Base-by-base conservation (phyloP, 2,113 vertebrate species). In the Bungarus multicinctus region DNA sequence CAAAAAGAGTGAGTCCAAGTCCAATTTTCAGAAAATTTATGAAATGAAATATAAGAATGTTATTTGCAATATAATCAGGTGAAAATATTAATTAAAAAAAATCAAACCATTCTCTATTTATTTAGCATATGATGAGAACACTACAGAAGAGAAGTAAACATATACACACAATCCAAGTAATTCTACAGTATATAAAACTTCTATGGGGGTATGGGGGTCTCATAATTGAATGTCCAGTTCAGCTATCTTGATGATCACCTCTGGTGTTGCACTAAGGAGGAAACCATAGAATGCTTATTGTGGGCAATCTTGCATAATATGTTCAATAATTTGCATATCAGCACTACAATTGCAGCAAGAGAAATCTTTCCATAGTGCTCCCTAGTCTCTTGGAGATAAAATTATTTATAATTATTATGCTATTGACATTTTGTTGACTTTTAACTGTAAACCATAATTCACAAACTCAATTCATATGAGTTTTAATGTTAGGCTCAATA, bases 231-330 rank as follows among this genome's bases (percentile, higher is more conserved):
- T 64, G 27, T 64, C 27, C 27, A n/a, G 4, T 64, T 64, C 60
- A n/a, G 60, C 23, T 16, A 64, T 64, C 11, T n/a, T n/a, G 60
- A 4, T 0, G 0, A 14, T 64, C 30, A 2, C 11, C 9, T 14
- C 60, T 64, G 11, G 1, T 11, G 1, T n/a, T 64, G 60, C 11
- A 5, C 5, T 30, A 64, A 14, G 30, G 4, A 64, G 60, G 10
- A 4, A 64, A 64, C 30, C 11, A 64, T 30, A 64, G 27, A 64
- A 64, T 5, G 11, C 30, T n/a, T n/a, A 64, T 64, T 30, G 30
- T n/a, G 60, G 11, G 30, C 27, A 64, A 64, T n/a, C 60, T 64
- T 5, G 1, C 30, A n/a, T 30, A 64, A 14, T n/a, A 64, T n/a
- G 27, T 64, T 64, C n/a, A n/a, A 64, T 64, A 64, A 27, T 64